Evolutionary conservation across 2,888 invertebrate genomes (phyloP), one percentile per base, ranked within the genome.

Genomic region (Idaea dimidiata): DNA sequence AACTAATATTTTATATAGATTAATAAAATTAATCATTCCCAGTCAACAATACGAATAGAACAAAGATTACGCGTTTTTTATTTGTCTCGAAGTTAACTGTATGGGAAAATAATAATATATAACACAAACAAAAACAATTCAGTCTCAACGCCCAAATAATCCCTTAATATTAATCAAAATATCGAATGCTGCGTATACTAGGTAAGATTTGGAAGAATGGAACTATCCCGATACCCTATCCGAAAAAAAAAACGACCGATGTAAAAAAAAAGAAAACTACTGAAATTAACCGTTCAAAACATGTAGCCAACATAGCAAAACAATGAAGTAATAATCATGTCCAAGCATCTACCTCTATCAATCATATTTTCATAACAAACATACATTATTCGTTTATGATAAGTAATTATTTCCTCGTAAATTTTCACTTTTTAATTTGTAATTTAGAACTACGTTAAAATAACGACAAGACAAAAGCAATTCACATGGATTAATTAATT

Each of bases 91-190:
- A 78, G 82, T 84, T 81, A 86, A 72, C 72, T 67, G 64, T 70
- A 66, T 81, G 84, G 84, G 84, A 90, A 24, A 90, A 89, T 89
- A 90, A 90, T 89, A 83, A 86, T 86, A 86, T 83, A 89, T 88
- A 91, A 91, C 89, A 89, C 86, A 90, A 91, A 91, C 91, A 91
- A 91, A 56, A 91, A 91, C 90, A 91, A 91, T 84, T 91, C 92
- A 92, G 91, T 92, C 92, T 91, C 91, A 91, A 91, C 91, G 87
- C 87, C 89, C 84, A 86, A 91, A 82, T 89, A 87, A 81, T 84
- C 78, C 62, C 67, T 65, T 69, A 67, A 61, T 61, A 68, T 82
- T 83, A 85, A 80, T 81, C 88, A 89, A 88, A 82, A 82, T 62
- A 59, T 58, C 54, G 59, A 54, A 54, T 17, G 58, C 57, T 31